A percentile compares a stretch with the other conserved stretches of the same genome.
phyloP scores from a whole-genome alignment of 2,113 vertebrate genomes.

The Thryonomys swinderianus region DNA sequence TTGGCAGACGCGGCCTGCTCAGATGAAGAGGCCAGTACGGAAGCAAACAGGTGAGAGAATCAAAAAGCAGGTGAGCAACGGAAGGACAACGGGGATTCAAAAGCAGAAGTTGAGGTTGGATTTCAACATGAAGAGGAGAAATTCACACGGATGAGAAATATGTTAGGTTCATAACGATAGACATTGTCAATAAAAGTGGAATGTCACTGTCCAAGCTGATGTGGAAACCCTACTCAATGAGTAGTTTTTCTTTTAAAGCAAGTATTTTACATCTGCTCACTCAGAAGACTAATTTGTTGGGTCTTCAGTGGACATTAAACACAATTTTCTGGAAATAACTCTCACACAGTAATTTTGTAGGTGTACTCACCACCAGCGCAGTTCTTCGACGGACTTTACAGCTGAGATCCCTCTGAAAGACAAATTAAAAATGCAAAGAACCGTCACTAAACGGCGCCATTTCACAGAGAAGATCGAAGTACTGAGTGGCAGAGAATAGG shows the following conservation, averaged over 20 bases:
- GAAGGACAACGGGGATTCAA: constrained; percentile 40
- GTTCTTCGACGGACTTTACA: not conserved
- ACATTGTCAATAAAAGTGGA: not conserved
- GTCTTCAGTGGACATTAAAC: not conserved
- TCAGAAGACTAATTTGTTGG: not conserved
- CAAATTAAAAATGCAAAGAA: not conserved
- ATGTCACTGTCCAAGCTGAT: not conserved
- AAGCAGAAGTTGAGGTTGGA: not conserved
- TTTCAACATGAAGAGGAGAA: constrained; percentile 27
- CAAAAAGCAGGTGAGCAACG: constrained; percentile 15
- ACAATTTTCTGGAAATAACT: not conserved
- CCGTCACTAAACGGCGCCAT: not conserved
- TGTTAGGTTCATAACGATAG: not conserved
- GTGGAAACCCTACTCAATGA: not conserved
- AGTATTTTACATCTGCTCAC: not conserved
- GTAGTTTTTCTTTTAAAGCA: not conserved
- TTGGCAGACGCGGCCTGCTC: constrained; percentile 25
- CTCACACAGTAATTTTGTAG: not conserved
- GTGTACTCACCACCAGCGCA: not conserved
- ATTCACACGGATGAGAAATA: constrained; percentile 8
- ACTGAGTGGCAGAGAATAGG: not conserved
- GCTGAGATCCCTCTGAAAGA: not conserved
- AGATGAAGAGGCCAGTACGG: not conserved
- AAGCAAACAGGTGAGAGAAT: not conserved
- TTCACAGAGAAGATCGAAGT: not conserved